phyloP scores from a whole-genome alignment of 2,797 vertebrate genomes.

The Prionace glauca region DNA sequence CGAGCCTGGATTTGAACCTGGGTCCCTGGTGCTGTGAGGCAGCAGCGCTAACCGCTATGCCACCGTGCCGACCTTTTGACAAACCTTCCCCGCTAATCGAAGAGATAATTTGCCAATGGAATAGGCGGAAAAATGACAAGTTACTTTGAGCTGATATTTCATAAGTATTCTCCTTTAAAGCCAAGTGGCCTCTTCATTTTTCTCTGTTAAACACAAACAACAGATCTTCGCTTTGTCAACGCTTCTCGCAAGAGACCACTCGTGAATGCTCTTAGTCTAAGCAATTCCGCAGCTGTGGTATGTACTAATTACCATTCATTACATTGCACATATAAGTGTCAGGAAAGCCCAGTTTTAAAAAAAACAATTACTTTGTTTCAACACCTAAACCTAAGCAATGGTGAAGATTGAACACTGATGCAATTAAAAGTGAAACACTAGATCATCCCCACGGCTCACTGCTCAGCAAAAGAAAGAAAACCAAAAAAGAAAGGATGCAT shows the following conservation, averaged over 20 bases:
- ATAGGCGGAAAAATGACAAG: slow-evolving; percentile 42
- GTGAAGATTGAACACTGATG: not conserved
- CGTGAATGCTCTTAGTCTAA: slow-evolving; percentile 45
- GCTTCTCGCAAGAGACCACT: slow-evolving; percentile 39
- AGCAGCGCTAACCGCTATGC: no score
- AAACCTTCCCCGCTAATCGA: not conserved
- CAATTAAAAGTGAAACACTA: not conserved
- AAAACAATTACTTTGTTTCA: not conserved
- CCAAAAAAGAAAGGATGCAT: not conserved
- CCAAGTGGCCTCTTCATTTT: slow-evolving; percentile 43
- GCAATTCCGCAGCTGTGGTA: slow-evolving; percentile 46
- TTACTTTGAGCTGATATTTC: slow-evolving; percentile 44
- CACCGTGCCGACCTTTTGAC: no score
- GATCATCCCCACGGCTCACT: not conserved
- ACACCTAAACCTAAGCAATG: not conserved
- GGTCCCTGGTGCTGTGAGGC: no score
- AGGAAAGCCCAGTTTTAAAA: not conserved
- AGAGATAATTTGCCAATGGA: not conserved
- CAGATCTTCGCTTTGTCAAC: slow-evolving; percentile 42
- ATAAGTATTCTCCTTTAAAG: slow-evolving; percentile 45
- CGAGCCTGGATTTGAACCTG: no score
- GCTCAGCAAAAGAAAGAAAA: not conserved
- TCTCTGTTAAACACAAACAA: slow-evolving; percentile 48
- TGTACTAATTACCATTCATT: slow-evolving; percentile 29
- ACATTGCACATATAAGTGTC: not conserved